Percentiles rank a stretch among this genome's conserved stretches.
phyloP scores from a whole-genome alignment of 2,888 invertebrate genomes.

The Drosophila tanythrix region DNA sequence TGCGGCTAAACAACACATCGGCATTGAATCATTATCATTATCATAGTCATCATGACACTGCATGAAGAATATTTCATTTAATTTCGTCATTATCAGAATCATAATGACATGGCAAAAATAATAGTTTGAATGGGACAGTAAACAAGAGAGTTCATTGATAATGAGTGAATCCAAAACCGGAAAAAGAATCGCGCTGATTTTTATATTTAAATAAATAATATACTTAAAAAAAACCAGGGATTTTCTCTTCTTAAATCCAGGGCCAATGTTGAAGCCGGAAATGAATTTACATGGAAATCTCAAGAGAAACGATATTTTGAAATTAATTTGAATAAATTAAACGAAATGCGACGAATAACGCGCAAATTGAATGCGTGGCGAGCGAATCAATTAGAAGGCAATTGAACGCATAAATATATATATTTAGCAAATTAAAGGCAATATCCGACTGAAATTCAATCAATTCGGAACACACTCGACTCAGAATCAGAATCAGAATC shows the following conservation, averaged over 20 bases:
- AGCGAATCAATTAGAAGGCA: conserved; percentile 64
- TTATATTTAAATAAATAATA: neutral
- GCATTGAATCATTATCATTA: conserved; percentile 10
- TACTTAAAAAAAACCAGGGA: neutral
- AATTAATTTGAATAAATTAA: conserved; percentile 52
- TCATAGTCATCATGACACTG: conserved; percentile 23
- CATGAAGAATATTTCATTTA: conserved; percentile 14
- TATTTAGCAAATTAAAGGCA: conserved; percentile 46
- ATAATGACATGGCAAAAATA: conserved; percentile 32
- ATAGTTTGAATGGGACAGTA: conserved; percentile 20
- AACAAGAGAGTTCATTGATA: conserved; percentile 45
- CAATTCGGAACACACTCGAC: neutral
- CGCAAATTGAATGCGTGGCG: conserved; percentile 55
- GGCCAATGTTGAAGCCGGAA: conserved; percentile 2
- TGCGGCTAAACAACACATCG: conserved; percentile 23
- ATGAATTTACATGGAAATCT: conserved; percentile 46
- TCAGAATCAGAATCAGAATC: conserved; percentile 24
- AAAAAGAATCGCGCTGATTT: neutral
- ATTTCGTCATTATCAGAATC: neutral
- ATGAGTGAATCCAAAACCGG: neutral
- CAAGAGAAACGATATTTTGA: conserved; percentile 6
- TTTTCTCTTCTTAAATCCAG: conserved; percentile 11
- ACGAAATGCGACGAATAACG: conserved; percentile 29
- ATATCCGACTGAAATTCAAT: conserved; percentile 33
- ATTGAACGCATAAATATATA: conserved; percentile 54